phyloP scores from a whole-genome alignment of 2,113 vertebrate species.

The Hemicordylus capensis region DNA sequence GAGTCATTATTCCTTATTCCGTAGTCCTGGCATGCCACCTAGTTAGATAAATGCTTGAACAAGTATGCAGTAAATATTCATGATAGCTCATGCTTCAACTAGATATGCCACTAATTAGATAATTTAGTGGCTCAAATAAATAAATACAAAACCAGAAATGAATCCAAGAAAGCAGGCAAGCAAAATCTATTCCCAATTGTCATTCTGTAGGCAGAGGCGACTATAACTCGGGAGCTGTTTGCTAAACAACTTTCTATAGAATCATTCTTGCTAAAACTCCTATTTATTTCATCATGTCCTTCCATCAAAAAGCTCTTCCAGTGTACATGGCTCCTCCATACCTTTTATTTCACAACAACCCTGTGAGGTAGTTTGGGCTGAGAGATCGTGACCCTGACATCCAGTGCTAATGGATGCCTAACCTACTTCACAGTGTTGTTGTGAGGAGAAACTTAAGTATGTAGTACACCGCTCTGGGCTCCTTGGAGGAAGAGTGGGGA shows the following conservation, averaged over 20 bases:
- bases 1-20: slow-evolving; percentile 86
- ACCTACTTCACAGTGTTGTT: too few species aligned
- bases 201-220: neutral
- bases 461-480: too few species aligned
- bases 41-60: slow-evolving; percentile 85
- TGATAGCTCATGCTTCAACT: slow-evolving; percentile 82
- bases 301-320: too few species aligned
- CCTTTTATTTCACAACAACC: too few species aligned
- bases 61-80: slow-evolving; percentile 84
- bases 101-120: slow-evolving; percentile 85
- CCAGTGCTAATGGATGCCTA: too few species aligned
- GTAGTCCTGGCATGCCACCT: slow-evolving; percentile 79
- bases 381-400: too few species aligned
- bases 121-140: slow-evolving; percentile 84
- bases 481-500: too few species aligned
- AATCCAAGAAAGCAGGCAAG: slow-evolving; percentile 52
- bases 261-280: too few species aligned
- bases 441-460: too few species aligned
- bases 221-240: slow-evolving; percentile 10
- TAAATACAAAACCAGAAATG: slow-evolving; percentile 77
- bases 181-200: slow-evolving; percentile 51
- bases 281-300: too few species aligned
- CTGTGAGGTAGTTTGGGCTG: too few species aligned
- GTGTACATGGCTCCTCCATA: too few species aligned
- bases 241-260: neutral